Conservation (phyloP, 2,113 vertebrate genomes). For the Silurus glanis region DNA sequence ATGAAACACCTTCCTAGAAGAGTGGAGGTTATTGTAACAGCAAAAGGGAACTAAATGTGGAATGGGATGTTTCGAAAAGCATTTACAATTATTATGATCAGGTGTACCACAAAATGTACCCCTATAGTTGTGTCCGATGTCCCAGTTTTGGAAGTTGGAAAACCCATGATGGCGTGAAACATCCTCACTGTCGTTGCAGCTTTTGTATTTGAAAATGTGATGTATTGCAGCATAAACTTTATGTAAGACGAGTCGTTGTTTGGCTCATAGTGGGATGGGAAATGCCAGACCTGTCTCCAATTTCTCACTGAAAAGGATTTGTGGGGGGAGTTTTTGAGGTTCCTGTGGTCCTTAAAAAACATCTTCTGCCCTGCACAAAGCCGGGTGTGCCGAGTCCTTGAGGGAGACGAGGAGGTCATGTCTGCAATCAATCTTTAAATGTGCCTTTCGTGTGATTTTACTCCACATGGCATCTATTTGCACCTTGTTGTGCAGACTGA, state of each 20-base stretch:
- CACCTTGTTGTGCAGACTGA: background rate
- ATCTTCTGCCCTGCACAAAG: background rate
- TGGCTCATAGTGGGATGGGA: background rate
- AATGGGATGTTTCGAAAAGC: no score
- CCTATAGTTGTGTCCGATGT: no score
- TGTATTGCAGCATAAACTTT: background rate
- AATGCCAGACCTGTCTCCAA: background rate
- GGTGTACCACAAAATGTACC: no score
- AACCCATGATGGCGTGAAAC: background rate
- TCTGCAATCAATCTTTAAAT: slow-evolving; percentile 15
- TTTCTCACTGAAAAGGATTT: background rate
- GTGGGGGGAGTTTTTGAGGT: background rate
- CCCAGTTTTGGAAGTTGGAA: background rate
- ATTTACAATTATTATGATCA: no score
- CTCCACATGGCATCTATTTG: background rate
- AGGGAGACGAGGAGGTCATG: background rate
- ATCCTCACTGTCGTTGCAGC: background rate
- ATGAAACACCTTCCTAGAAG: no score
- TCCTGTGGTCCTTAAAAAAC: background rate
- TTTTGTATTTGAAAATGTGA: background rate
- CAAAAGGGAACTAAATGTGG: no score
- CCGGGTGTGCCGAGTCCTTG: background rate
- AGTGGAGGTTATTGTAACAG: no score
- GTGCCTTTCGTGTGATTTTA: background rate
- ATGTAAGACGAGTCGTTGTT: background rate